A percentile compares a stretch with the other conserved stretches of the same genome.
These are phyloP conservation scores for Esox masquinongy DNA, from an alignment of 2,797 vertebrate species.

Conservation along the genomic window DNA sequence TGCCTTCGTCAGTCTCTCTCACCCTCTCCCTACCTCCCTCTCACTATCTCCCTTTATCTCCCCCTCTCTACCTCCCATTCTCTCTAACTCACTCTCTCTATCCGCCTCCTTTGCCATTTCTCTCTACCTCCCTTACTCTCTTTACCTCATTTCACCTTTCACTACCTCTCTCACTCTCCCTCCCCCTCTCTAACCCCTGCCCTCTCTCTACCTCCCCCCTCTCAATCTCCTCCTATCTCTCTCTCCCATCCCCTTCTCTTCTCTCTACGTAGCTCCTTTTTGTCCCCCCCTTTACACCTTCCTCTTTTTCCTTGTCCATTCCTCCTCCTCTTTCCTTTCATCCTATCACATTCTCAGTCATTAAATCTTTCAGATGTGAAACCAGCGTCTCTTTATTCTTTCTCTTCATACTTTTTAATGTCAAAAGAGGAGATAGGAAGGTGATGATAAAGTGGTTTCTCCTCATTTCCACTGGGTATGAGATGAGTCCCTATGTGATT, in stretches of 20 bases:
- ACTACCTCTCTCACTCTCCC: too few species aligned
- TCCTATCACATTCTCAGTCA: background rate
- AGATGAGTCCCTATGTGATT: slow-evolving; percentile 42
- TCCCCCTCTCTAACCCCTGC: too few species aligned
- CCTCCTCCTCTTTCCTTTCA: background rate
- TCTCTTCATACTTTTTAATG: slow-evolving; percentile 21
- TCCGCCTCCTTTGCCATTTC: too few species aligned
- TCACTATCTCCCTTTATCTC: background rate
- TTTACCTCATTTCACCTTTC: too few species aligned
- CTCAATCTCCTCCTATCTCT: background rate
- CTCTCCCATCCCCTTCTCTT: background rate
- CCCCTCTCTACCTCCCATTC: background rate
- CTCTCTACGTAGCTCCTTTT: slow-evolving; percentile 13
- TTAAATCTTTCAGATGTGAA: too few species aligned
- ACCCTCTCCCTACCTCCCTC: slow-evolving; percentile 1
- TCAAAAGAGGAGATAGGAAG: slow-evolving; percentile 32
- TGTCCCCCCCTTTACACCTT: background rate
- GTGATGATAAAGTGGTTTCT: slow-evolving; percentile 25
- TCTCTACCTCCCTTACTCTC: too few species aligned
- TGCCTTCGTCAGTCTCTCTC: slow-evolving; percentile 23
- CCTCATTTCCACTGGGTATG: slow-evolving; percentile 7
- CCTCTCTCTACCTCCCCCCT: too few species aligned
- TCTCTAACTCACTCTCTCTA: background rate
- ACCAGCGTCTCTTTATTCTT: background rate
- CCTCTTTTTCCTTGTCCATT: slow-evolving; percentile 28